Percentiles rank a stretch among this genome's conserved stretches.
Conservation (phyloP, 1,140 invertebrate species). For the Thaumatotibia leucotreta region DNA sequence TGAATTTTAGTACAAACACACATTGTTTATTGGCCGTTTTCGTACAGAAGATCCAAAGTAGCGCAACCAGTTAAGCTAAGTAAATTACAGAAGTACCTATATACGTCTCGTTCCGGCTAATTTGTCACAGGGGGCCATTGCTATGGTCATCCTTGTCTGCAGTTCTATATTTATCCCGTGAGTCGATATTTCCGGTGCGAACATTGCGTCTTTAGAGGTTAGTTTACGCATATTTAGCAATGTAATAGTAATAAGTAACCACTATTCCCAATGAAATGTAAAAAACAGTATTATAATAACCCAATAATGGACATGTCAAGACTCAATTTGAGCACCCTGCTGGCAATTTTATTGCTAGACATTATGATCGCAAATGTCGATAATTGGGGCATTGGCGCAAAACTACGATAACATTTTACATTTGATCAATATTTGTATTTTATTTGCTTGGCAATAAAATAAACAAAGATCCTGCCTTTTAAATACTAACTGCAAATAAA, state of each 20-base stretch:
- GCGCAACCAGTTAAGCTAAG: background rate
- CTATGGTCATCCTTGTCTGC: conserved; percentile 37
- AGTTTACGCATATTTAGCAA: conserved; percentile 11
- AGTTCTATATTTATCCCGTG: conserved; percentile 42
- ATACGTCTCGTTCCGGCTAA: conserved; percentile 22
- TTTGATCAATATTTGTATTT: too few species aligned
- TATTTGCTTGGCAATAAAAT: too few species aligned
- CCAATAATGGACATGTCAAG: too few species aligned
- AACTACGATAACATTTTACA: too few species aligned
- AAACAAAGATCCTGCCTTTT: too few species aligned
- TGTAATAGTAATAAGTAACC: background rate
- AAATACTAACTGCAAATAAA: too few species aligned
- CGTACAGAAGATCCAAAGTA: background rate
- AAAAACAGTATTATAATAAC: too few species aligned
- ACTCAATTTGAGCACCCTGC: too few species aligned
- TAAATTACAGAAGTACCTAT: conserved; percentile 15
- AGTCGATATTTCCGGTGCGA: conserved; percentile 45
- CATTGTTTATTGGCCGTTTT: background rate
- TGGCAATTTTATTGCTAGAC: too few species aligned
- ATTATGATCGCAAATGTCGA: too few species aligned
- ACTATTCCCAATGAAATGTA: background rate
- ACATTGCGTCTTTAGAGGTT: conserved; percentile 16
- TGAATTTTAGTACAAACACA: too few species aligned
- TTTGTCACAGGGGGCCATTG: conserved; percentile 22
- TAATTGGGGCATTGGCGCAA: too few species aligned